Evolutionary conservation across 1,140 invertebrate genomes (phyloP).

Genomic region (Drosophila busckii): DNA sequence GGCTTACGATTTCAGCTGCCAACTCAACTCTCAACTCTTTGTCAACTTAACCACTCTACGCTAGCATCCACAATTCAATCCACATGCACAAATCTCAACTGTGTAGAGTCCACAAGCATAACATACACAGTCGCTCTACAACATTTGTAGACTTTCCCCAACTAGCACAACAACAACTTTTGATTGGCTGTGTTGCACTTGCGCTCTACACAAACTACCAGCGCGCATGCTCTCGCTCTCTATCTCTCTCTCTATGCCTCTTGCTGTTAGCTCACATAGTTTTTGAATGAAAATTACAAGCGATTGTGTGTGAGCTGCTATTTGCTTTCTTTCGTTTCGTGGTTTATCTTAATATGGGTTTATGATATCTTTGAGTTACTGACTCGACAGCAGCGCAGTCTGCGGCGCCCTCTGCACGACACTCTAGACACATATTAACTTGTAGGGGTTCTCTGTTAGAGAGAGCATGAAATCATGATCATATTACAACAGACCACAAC

Average conservation of each 20-base stretch:
- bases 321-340: conserved; percentile 39
- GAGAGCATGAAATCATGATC: conserved; percentile 62
- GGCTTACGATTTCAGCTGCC: background rate
- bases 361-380: conserved; percentile 55
- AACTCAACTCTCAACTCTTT: conserved; percentile 5
- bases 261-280: conserved; percentile 42
- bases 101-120: conserved; percentile 8
- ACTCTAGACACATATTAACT: conserved; percentile 34
- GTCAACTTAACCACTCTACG: too few relatives aligned
- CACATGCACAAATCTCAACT: background rate
- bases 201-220: background rate
- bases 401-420: conserved; percentile 33
- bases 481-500: conserved; percentile 48
- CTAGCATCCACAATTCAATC: background rate
- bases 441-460: conserved; percentile 57
- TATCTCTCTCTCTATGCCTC: background rate
- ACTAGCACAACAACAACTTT: conserved; percentile 34
- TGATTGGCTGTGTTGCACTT: conserved; percentile 39
- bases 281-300: conserved; percentile 64
- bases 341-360: conserved; percentile 67
- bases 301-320: conserved; percentile 22
- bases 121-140: conserved; percentile 9
- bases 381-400: conserved; percentile 4
- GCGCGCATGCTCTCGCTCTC: background rate
- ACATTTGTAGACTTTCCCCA: conserved; percentile 24